Evolutionary conservation across 2,113 vertebrate species (phyloP).

Genomic region (Pygoscelis adeliae): DNA sequence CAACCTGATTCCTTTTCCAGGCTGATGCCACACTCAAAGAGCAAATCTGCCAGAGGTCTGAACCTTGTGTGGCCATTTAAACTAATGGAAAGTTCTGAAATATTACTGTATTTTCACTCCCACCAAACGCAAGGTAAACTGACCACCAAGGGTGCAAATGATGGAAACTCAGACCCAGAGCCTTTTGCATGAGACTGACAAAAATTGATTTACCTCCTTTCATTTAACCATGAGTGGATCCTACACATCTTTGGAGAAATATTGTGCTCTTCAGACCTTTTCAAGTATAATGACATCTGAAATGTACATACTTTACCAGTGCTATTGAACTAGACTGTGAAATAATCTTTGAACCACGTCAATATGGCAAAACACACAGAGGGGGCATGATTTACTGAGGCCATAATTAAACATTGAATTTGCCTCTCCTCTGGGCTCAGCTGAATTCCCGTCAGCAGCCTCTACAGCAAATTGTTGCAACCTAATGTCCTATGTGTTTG

Average conservation of each 20-base stretch:
- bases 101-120: not conserved
- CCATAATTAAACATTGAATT: constrained; percentile 71
- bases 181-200: not conserved
- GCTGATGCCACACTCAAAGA: not conserved
- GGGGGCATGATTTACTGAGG: constrained; percentile 64
- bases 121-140: not conserved
- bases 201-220: constrained; percentile 21
- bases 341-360: constrained; percentile 30
- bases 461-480: constrained; percentile 71
- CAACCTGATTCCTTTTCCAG: not conserved
- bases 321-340: constrained; percentile 18
- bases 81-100: not conserved
- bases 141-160: not conserved
- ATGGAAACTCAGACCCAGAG: not conserved
- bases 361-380: constrained; percentile 46
- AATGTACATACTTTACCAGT: not conserved
- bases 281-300: constrained; percentile 40
- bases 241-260: constrained; percentile 28
- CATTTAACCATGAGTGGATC: not conserved
- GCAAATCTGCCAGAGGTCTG: not conserved
- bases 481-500: constrained; percentile 77
- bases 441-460: constrained; percentile 55
- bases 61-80: not conserved
- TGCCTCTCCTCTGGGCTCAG: constrained; percentile 53
- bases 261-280: constrained; percentile 40